Percentiles rank a stretch among this genome's conserved stretches.
phyloP scores from a whole-genome alignment of 1,140 invertebrate species.

The Potamilus streckersoni region DNA sequence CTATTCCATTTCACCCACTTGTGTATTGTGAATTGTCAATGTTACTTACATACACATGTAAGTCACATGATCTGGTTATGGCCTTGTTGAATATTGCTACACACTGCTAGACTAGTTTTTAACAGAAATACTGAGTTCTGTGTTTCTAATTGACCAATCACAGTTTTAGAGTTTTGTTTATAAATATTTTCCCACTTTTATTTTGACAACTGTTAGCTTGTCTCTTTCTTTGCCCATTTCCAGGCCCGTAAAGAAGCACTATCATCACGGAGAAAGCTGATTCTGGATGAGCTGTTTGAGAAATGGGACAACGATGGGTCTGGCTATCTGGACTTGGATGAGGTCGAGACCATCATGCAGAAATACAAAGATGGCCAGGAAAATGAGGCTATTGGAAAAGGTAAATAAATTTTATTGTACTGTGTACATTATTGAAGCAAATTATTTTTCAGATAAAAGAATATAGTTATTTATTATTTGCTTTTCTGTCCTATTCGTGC shows the following conservation, averaged over 20 bases:
- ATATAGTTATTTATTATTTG: no score
- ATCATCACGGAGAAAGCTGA: slow-evolving; percentile 56
- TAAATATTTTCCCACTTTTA: neutral
- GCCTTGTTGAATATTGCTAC: neutral
- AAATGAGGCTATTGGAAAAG: slow-evolving; percentile 52
- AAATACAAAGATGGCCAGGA: slow-evolving; percentile 66
- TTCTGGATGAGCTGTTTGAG: slow-evolving; percentile 64
- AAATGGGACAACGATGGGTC: slow-evolving; percentile 68
- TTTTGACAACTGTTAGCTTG: neutral
- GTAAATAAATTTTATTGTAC: slow-evolving; percentile 24
- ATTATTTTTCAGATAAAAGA: no score
- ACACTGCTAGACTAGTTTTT: neutral
- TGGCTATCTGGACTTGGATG: slow-evolving; percentile 64
- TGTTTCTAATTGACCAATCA: no score
- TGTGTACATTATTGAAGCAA: no score
- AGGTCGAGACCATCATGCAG: slow-evolving; percentile 58
- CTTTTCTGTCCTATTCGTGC: no score
- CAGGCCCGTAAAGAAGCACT: slow-evolving; percentile 59
- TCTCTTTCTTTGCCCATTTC: slow-evolving; percentile 1
- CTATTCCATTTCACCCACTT: neutral
- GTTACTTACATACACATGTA: neutral
- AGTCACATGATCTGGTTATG: neutral
- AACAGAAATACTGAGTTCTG: no score
- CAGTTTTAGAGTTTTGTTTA: neutral
- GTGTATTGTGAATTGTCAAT: neutral